These are phyloP conservation scores for Saccostrea echinata DNA, from an alignment of 1,140 invertebrate genomes.

Conservation along the genomic window DNA sequence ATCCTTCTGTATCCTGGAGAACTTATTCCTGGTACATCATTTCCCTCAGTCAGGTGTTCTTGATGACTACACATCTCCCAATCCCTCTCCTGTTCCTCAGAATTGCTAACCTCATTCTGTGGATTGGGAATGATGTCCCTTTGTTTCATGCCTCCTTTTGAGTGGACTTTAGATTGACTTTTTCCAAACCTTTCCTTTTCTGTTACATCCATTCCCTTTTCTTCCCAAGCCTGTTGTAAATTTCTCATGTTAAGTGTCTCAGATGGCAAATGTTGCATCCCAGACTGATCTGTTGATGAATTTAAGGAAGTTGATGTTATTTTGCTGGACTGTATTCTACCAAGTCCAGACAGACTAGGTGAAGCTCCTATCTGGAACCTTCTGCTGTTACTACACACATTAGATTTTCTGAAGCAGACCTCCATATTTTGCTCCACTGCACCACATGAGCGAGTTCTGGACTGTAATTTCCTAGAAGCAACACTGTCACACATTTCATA, in stretches of 20 bases:
- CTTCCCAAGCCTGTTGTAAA: not conserved
- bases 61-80: too few species aligned
- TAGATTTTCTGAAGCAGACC: not conserved
- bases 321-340: not conserved
- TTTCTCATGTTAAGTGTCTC: not conserved
- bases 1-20: not conserved
- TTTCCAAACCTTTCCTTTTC: not conserved
- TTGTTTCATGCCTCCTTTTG: not conserved
- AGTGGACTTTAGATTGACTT: not conserved
- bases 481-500: not conserved
- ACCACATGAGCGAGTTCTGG: not conserved
- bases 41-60: not conserved
- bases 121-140: not conserved
- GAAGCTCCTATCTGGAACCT: not conserved
- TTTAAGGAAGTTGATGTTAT: not conserved
- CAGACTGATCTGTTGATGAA: not conserved
- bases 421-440: not conserved
- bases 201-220: not conserved
- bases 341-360: not conserved
- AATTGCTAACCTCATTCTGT: not conserved
- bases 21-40: not conserved
- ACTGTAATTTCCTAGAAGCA: not conserved
- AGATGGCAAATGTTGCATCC: not conserved
- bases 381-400: not conserved
- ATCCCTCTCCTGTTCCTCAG: not conserved